Conservation (phyloP, 2,113 vertebrate species). For the Acanthisitta chloris region DNA sequence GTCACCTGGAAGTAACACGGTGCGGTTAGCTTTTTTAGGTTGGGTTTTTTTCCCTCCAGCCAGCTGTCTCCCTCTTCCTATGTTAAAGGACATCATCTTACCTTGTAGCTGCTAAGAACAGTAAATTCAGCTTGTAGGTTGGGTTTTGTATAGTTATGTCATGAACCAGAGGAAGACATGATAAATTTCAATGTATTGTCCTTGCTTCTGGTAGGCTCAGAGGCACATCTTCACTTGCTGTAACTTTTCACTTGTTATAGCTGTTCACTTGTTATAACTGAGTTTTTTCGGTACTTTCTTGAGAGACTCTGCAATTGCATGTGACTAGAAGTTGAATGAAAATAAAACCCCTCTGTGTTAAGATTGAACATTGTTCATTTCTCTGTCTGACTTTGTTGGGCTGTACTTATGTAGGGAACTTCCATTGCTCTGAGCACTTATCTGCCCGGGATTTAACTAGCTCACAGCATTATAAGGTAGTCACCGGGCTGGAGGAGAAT, state of each 20-base stretch:
- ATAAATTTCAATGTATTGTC: not conserved
- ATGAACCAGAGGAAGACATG: not conserved
- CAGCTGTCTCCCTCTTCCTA: rapidly evolving
- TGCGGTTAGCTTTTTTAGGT: not conserved
- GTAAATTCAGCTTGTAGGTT: not conserved
- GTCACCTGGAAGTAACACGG: not conserved
- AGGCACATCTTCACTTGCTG: not conserved
- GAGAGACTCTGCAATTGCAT: not conserved
- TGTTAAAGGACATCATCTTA: not conserved
- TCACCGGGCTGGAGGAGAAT: not conserved
- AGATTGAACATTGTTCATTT: not conserved
- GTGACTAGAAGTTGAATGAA: not conserved
- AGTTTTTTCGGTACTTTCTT: not conserved
- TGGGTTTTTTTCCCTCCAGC: rapidly evolving
- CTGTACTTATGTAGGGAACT: not conserved
- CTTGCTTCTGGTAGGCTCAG: not conserved
- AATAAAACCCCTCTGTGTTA: not conserved
- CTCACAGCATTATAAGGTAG: not conserved
- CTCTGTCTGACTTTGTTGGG: not conserved
- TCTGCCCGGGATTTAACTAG: not conserved
- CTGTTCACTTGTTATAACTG: not conserved
- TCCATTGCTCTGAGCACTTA: not conserved
- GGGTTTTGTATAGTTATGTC: not conserved
- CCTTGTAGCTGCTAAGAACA: not conserved
- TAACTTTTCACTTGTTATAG: too few species aligned